phyloP scores from a whole-genome alignment of 1,140 invertebrate genomes.

The Cydia splendana region DNA sequence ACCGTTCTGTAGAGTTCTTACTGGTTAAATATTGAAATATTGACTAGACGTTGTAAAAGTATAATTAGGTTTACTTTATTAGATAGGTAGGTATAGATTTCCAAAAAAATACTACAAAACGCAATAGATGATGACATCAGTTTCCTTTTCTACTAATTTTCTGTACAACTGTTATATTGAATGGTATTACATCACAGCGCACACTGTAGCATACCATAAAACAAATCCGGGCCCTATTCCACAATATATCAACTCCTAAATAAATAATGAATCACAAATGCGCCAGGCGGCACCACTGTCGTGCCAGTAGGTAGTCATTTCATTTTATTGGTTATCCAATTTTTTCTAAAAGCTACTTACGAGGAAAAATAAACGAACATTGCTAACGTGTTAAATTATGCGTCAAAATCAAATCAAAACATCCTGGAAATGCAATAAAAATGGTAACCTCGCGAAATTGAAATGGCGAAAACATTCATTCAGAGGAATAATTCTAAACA shows the following conservation, averaged over 20 bases:
- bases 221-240: no score
- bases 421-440: constrained; percentile 11
- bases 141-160: no score
- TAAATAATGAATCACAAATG: background rate
- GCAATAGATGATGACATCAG: no score
- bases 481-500: constrained; percentile 24
- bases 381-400: constrained; percentile 13
- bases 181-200: no score
- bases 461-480: constrained; percentile 17
- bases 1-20: no score
- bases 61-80: no score
- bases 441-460: constrained; percentile 1
- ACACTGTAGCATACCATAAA: no score
- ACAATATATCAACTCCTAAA: background rate
- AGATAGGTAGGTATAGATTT: no score
- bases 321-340: background rate
- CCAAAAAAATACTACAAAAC: no score
- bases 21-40: no score
- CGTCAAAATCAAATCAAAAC: constrained; percentile 9
- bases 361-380: background rate
- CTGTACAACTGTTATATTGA: no score
- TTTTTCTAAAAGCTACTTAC: background rate
- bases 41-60: no score
- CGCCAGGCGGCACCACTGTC: background rate
- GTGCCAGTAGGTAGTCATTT: background rate